phyloP scores from a whole-genome alignment of 1,140 invertebrate genomes.

The Drosophila athabasca region DNA sequence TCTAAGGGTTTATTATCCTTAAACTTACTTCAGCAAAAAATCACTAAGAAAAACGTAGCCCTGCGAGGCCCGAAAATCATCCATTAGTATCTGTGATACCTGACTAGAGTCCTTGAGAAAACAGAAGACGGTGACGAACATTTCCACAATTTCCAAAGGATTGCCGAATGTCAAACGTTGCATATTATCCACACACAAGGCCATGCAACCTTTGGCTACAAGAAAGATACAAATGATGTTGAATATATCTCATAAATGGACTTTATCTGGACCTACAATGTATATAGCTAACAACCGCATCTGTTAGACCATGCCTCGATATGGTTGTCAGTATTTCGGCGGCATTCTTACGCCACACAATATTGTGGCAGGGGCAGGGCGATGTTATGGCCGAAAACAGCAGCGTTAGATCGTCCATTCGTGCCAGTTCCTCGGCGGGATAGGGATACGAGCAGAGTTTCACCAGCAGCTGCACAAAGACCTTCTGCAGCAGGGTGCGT shows the following conservation, averaged over 20 bases:
- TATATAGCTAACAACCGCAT: conserved; percentile 97
- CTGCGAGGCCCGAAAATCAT: conserved; percentile 97
- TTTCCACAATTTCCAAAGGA: conserved; percentile 98
- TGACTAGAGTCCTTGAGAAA: conserved; percentile 99
- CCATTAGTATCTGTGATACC: conserved; percentile 95
- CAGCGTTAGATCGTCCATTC: conserved; percentile 97
- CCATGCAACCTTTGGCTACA: conserved; percentile 96
- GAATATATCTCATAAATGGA: not conserved
- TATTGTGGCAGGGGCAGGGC: conserved; percentile 95
- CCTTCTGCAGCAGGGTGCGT: conserved; percentile 96
- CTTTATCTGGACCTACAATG: conserved; percentile 90
- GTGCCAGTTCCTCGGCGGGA: conserved; percentile 97
- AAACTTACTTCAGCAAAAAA: conserved; percentile 94
- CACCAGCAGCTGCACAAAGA: conserved; percentile 98
- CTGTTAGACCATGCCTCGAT: conserved; percentile 95
- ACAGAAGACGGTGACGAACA: conserved; percentile 99
- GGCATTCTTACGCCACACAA: conserved; percentile 98
- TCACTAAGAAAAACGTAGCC: conserved; percentile 97
- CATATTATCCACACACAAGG: conserved; percentile 98
- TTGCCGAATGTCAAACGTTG: conserved; percentile 95
- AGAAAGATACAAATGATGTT: not conserved
- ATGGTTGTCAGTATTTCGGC: conserved; percentile 96
- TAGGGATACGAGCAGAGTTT: conserved; percentile 95
- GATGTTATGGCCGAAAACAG: conserved; percentile 98
- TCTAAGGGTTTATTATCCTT: not conserved